Evolutionary conservation across 2,113 vertebrate species (phyloP).

Genomic region (Scophthalmus maximus): DNA sequence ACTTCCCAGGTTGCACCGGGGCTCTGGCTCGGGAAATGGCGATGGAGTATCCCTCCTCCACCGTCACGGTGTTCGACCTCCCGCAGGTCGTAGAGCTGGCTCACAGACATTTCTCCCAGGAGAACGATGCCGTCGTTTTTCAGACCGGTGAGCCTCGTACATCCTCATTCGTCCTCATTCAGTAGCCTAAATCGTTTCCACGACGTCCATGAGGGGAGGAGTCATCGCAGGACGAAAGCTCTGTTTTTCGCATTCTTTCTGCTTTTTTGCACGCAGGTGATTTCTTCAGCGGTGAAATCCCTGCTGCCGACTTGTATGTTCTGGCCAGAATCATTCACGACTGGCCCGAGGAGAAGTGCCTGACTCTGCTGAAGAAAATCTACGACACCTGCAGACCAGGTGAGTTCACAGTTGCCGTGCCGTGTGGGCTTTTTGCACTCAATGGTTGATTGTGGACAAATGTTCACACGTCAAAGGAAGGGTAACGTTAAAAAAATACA

Average conservation of each 20-base stretch:
- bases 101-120: constrained; percentile 72
- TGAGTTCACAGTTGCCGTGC: no score
- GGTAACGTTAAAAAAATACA: no score
- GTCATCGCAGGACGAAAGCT: no score
- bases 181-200: neutral
- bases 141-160: constrained; percentile 62
- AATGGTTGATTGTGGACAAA: no score
- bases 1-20: constrained; percentile 79
- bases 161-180: neutral
- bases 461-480: no score
- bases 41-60: constrained; percentile 76
- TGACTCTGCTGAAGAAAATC: constrained; percentile 77
- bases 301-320: constrained; percentile 78
- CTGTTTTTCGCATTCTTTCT: neutral
- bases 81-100: constrained; percentile 72
- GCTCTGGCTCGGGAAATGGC: constrained; percentile 78
- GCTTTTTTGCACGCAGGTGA: constrained; percentile 70
- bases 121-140: constrained; percentile 65
- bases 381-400: constrained; percentile 72
- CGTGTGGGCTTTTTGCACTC: no score
- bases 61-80: constrained; percentile 78
- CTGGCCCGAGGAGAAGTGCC: constrained; percentile 81
- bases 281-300: constrained; percentile 81
- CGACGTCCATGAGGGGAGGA: neutral
- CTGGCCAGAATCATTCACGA: constrained; percentile 82